phyloP scores from a whole-genome alignment of 2,888 invertebrate genomes.

The Spilarctia lutea region DNA sequence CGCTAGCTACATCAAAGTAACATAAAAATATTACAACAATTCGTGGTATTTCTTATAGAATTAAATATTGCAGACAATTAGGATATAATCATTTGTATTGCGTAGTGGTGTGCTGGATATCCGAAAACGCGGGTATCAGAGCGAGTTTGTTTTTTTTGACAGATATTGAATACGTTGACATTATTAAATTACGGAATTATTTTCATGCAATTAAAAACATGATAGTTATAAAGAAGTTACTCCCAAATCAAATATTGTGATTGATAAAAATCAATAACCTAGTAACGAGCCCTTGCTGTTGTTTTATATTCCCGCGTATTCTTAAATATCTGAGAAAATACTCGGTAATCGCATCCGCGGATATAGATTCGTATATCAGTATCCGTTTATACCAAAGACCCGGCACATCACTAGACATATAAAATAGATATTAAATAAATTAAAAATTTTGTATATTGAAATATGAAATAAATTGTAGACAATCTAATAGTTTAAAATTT shows the following conservation, averaged over 20 bases:
- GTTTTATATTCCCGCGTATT: not conserved
- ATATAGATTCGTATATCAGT: not conserved
- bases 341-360: not conserved
- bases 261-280: not conserved
- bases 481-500: not conserved
- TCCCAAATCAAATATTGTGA: too few relatives aligned
- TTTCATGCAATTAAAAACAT: not conserved
- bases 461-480: not conserved
- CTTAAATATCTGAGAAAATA: not conserved
- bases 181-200: not conserved
- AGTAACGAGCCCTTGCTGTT: too few relatives aligned
- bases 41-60: not conserved
- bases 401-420: not conserved
- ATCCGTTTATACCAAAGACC: not conserved
- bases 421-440: not conserved
- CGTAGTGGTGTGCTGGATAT: not conserved
- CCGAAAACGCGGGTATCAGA: not conserved
- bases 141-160: not conserved
- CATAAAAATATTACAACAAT: constrained; percentile 8
- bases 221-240: too few relatives aligned
- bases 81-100: not conserved
- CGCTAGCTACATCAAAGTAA: not conserved
- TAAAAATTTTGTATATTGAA: not conserved
- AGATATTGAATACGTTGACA: not conserved
- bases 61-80: not conserved